Percentiles rank a stretch among this genome's conserved stretches.
These are phyloP conservation scores for Dendrocincla fuliginosa DNA, from an alignment of 2,797 vertebrate genomes.

Conservation along the genomic window DNA sequence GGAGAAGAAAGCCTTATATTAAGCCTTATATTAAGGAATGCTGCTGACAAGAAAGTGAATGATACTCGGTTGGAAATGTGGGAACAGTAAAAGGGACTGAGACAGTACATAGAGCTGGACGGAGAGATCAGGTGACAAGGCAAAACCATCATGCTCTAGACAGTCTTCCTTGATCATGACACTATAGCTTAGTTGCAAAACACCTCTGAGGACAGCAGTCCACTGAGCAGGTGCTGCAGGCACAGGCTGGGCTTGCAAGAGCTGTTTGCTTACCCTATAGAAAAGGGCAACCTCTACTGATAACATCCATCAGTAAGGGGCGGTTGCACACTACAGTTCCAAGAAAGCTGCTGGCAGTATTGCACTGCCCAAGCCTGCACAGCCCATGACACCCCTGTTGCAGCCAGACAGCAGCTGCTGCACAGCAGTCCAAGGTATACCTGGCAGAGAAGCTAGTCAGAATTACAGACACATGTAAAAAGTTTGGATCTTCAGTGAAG, in stretches of 20 bases:
- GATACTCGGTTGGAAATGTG: fast-evolving
- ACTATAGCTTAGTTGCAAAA: neutral
- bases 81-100: neutral
- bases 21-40: neutral
- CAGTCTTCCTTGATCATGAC: fast-evolving
- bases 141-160: neutral
- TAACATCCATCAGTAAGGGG: neutral
- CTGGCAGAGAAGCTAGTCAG: neutral
- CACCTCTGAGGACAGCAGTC: neutral
- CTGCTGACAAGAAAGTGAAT: neutral
- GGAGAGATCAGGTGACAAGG: neutral
- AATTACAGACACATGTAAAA: neutral
- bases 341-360: neutral
- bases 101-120: neutral
- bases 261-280: neutral
- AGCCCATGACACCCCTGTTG: fast-evolving
- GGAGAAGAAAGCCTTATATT: neutral
- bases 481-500: neutral
- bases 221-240: neutral
- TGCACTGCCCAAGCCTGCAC: neutral
- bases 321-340: neutral
- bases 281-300: neutral
- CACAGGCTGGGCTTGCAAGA: neutral
- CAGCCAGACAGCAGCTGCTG: neutral
- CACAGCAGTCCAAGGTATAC: neutral